Conservation (phyloP, 2,797 vertebrate species). For the Pangasius djambal region DNA sequence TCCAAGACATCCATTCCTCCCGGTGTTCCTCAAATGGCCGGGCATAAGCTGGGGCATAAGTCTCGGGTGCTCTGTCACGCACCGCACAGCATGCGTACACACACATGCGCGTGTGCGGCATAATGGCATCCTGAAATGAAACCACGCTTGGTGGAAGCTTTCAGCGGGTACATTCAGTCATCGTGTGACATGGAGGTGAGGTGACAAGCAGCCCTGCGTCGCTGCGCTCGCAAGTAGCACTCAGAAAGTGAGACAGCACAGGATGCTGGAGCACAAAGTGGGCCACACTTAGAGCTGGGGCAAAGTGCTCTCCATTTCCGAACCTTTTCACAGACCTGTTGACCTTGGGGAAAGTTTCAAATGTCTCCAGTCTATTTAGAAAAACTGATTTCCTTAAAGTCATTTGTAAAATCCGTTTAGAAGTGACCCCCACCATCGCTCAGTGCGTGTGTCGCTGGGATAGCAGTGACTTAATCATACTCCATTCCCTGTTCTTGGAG, state of each 20-base stretch:
- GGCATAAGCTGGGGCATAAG: constrained; percentile 70
- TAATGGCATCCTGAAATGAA: constrained; percentile 83
- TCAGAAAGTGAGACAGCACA: constrained; percentile 53
- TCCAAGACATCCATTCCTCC: constrained; percentile 76
- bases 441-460: constrained; percentile 34
- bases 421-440: constrained; percentile 18
- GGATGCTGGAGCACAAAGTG: constrained; percentile 40
- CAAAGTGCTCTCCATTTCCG: constrained; percentile 43
- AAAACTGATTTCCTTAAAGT: constrained; percentile 46
- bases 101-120: constrained; percentile 55
- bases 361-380: constrained; percentile 27
- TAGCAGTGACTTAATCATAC: constrained; percentile 39
- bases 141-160: constrained; percentile 70
- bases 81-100: constrained; percentile 57
- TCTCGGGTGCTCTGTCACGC: constrained; percentile 72
- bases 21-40: constrained; percentile 67
- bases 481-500: constrained; percentile 31
- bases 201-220: constrained; percentile 69
- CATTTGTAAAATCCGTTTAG: constrained; percentile 54
- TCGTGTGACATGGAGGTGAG: constrained; percentile 72
- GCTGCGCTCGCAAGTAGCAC: constrained; percentile 39
- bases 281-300: constrained; percentile 36
- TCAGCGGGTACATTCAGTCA: constrained; percentile 75
- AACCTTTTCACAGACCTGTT: constrained; percentile 36
- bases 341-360: constrained; percentile 29